Evolutionary conservation across 2,797 vertebrate species (phyloP).

Genomic region (Chaetodon trifasciatus): DNA sequence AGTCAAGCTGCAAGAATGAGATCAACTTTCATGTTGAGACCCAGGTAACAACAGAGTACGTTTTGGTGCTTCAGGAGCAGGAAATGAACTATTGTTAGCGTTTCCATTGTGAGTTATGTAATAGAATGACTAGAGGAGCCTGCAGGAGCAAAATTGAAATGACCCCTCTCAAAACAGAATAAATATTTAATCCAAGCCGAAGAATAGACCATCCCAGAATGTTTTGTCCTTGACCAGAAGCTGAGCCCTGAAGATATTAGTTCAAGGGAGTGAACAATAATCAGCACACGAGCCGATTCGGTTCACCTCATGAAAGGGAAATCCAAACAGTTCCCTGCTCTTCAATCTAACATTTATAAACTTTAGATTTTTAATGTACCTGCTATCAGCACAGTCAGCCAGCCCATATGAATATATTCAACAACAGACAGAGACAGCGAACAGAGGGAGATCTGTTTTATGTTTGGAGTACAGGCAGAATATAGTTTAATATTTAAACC

Average conservation of each 20-base stretch:
- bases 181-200: conserved; percentile 79
- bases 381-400: conserved; percentile 72
- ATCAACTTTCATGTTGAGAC: conserved; percentile 59
- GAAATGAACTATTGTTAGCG: conserved; percentile 74
- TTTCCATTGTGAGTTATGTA: conserved; percentile 69
- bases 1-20: conserved; percentile 42
- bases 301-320: conserved; percentile 69
- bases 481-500: conserved; percentile 82
- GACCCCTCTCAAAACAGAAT: conserved; percentile 77
- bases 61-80: conserved; percentile 56
- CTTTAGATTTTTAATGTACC: conserved; percentile 74
- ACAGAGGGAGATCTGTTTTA: conserved; percentile 77
- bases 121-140: conserved; percentile 56
- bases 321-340: conserved; percentile 54
- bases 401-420: conserved; percentile 82
- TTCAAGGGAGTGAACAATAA: conserved; percentile 67
- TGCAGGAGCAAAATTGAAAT: conserved; percentile 71
- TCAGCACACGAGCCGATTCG: conserved; percentile 47
- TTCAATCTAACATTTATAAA: conserved; percentile 81
- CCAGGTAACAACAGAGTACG: conserved; percentile 60
- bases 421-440: conserved; percentile 65
- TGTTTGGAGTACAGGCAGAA: conserved; percentile 70
- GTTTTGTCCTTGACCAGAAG: conserved; percentile 72
- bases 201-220: conserved; percentile 61
- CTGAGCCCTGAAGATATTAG: conserved; percentile 61